Evolutionary conservation across 1,140 invertebrate species (phyloP).

Genomic region (Venturia canescens): DNA sequence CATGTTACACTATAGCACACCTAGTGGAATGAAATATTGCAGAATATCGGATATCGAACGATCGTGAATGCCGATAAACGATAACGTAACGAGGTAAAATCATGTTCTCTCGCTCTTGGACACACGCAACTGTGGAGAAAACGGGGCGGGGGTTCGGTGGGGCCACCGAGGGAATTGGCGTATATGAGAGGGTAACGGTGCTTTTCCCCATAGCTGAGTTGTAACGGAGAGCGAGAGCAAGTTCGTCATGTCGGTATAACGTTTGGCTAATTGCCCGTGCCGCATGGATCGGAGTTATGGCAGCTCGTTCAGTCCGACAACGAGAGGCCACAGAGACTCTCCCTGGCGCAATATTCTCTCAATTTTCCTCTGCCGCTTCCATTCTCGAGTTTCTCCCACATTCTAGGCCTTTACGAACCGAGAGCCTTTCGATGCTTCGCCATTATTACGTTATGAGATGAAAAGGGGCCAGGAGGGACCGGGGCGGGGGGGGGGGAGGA

Average conservation of each 20-base stretch:
- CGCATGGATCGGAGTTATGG: conserved; percentile 66
- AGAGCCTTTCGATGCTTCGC: conserved; percentile 49
- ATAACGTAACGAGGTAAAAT: conserved; percentile 26
- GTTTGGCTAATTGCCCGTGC: conserved; percentile 64
- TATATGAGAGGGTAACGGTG: conserved; percentile 33
- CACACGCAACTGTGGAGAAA: conserved; percentile 10
- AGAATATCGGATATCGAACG: conserved; percentile 40
- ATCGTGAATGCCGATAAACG: conserved; percentile 41
- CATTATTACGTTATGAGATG: conserved; percentile 73
- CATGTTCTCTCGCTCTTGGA: conserved; percentile 10
- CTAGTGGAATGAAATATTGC: conserved; percentile 9
- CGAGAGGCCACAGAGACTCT: not conserved
- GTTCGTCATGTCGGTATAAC: conserved; percentile 55
- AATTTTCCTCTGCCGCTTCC: conserved; percentile 13
- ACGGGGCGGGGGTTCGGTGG: not conserved
- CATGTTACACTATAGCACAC: not conserved
- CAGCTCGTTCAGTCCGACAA: conserved; percentile 62
- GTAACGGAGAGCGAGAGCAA: conserved; percentile 24
- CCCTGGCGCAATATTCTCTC: conserved; percentile 25
- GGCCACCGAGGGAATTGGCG: conserved; percentile 36
- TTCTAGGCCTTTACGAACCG: not conserved
- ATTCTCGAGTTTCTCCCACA: not conserved
- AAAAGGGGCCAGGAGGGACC: conserved; percentile 44
- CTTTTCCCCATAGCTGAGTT: not conserved
- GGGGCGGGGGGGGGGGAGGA: too few relatives aligned